Conservation (phyloP, 1,140 invertebrate species). For the Ceratoteleas bidentatus region DNA sequence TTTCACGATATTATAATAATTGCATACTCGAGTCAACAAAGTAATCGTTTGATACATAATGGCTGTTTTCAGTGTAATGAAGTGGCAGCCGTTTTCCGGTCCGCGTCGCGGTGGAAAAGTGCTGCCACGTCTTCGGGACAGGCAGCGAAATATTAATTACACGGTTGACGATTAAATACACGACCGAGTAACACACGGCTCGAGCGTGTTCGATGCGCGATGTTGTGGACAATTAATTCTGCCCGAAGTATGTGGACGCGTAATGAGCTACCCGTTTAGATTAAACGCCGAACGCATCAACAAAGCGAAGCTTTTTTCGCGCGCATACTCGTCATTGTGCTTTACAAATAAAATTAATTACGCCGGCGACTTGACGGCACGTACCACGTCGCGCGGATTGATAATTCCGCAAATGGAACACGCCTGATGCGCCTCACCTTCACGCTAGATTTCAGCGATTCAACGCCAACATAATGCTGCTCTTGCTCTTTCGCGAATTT, state of each 20-base stretch:
- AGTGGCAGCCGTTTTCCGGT: constrained; percentile 25
- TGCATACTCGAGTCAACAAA: constrained; percentile 4
- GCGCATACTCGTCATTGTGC: constrained; percentile 23
- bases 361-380: constrained; percentile 18
- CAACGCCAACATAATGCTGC: background rate
- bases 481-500: constrained; percentile 12
- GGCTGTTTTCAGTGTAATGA: constrained; percentile 18
- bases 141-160: constrained; percentile 40
- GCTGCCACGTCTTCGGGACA: constrained; percentile 25
- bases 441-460: constrained; percentile 14
- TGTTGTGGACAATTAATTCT: constrained; percentile 36
- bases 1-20: constrained; percentile 17
- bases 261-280: constrained; percentile 43
- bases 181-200: constrained; percentile 14
- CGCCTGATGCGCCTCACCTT: background rate
- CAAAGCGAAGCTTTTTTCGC: constrained; percentile 30
- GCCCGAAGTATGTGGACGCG: constrained; percentile 22
- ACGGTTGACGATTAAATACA: constrained; percentile 31
- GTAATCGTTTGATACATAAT: constrained; percentile 26
- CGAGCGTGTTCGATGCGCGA: constrained; percentile 26
- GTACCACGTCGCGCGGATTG: constrained; percentile 5
- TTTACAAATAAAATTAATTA: constrained; percentile 50
- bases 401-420: constrained; percentile 15
- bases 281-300: constrained; percentile 31
- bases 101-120: constrained; percentile 19